These are phyloP conservation scores for Crenuchus spilurus DNA, from an alignment of 2,797 vertebrate species.

Conservation along the genomic window DNA sequence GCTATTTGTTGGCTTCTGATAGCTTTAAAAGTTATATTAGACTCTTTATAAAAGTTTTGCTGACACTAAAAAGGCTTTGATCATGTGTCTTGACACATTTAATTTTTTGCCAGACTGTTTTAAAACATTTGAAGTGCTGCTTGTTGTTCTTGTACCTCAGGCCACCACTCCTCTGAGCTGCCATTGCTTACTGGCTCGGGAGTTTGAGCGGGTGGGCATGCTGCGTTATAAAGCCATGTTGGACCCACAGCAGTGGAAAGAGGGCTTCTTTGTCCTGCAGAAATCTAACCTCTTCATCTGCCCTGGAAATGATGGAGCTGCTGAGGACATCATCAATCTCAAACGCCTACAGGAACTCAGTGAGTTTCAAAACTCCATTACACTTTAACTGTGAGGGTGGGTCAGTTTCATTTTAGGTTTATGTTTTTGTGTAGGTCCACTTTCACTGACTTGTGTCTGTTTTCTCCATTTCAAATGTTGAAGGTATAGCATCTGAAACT, in stretches of 20 bases:
- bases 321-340: conserved; percentile 94
- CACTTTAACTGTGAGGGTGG: background rate
- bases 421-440: background rate
- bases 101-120: background rate
- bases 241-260: conserved; percentile 89
- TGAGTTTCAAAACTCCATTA: conserved; percentile 69
- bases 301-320: conserved; percentile 81
- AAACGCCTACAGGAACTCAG: conserved; percentile 95
- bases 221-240: conserved; percentile 90
- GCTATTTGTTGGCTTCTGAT: too few species aligned
- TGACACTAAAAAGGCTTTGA: too few species aligned
- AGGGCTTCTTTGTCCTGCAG: conserved; percentile 91
- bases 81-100: too few species aligned
- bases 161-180: conserved; percentile 88
- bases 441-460: background rate
- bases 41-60: too few species aligned
- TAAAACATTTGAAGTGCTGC: conserved; percentile 12
- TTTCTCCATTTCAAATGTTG: conserved; percentile 20
- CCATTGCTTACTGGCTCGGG: conserved; percentile 89
- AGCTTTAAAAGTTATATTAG: too few species aligned
- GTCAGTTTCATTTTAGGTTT: background rate
- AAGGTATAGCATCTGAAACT: conserved; percentile 81
- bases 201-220: conserved; percentile 89
- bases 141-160: conserved; percentile 55
- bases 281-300: conserved; percentile 96